phyloP scores from a whole-genome alignment of 2,888 invertebrate genomes.

The Agonopterix arenella region DNA sequence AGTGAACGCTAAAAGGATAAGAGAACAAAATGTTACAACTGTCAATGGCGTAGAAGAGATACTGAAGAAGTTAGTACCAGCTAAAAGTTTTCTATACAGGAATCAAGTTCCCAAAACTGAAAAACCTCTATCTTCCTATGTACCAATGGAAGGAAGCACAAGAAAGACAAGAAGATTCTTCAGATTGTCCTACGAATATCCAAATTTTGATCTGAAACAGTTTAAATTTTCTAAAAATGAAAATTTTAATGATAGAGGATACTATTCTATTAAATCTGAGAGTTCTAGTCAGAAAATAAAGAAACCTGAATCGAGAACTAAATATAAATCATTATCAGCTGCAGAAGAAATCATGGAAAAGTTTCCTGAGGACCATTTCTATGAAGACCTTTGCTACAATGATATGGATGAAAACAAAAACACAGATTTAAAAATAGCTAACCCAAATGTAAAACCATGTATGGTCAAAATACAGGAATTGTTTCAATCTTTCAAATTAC shows the following conservation, averaged over 20 bases:
- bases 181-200: constrained; percentile 60
- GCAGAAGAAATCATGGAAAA: constrained; percentile 37
- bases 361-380: constrained; percentile 57
- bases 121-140: constrained; percentile 48
- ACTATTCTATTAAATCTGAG: constrained; percentile 56
- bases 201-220: constrained; percentile 46
- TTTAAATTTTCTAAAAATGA: constrained; percentile 47
- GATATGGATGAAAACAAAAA: constrained; percentile 29
- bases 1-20: constrained; percentile 33
- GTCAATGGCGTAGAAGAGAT: constrained; percentile 51
- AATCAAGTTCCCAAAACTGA: constrained; percentile 34
- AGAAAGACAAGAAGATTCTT: constrained; percentile 46
- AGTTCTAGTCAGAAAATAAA: constrained; percentile 41
- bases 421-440: constrained; percentile 5
- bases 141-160: constrained; percentile 56
- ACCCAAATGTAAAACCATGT: constrained; percentile 37
- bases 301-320: constrained; percentile 42
- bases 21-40: constrained; percentile 22
- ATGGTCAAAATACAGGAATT: constrained; percentile 59
- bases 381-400: constrained; percentile 50
- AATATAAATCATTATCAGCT: constrained; percentile 50
- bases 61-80: constrained; percentile 52
- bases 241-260: constrained; percentile 51
- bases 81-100: constrained; percentile 67
- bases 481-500: constrained; percentile 57